phyloP scores from a whole-genome alignment of 2,113 vertebrate genomes.

The Dunckerocampus dactyliophorus region DNA sequence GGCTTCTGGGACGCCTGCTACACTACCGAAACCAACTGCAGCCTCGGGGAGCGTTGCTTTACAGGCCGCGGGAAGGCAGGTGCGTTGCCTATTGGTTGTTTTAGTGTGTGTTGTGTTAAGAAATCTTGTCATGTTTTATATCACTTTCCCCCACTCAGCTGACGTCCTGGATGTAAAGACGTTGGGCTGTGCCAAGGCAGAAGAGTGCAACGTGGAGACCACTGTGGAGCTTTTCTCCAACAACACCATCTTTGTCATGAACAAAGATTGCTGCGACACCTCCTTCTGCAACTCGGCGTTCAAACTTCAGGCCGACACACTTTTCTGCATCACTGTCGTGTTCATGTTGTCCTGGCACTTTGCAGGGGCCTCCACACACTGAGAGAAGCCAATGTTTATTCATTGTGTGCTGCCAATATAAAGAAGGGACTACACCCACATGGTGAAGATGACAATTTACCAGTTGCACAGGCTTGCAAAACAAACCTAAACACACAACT shows the following conservation, averaged over 20 bases:
- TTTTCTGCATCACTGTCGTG: slow-evolving; percentile 28
- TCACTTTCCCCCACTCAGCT: slow-evolving; percentile 29
- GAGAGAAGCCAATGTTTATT: slow-evolving; percentile 4
- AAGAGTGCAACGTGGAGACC: slow-evolving; percentile 47
- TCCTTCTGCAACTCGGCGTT: slow-evolving; percentile 61
- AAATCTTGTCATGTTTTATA: not conserved
- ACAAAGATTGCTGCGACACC: slow-evolving; percentile 62
- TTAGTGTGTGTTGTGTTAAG: not conserved
- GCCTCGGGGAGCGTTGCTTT: slow-evolving; percentile 54
- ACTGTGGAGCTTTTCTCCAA: slow-evolving; percentile 43
- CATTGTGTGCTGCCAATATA: not conserved
- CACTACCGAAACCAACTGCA: slow-evolving; percentile 60
- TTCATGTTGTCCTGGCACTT: slow-evolving; percentile 24
- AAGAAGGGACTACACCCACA: slow-evolving; percentile 17
- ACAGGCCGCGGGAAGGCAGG: slow-evolving; percentile 63
- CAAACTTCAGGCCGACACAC: slow-evolving; percentile 1
- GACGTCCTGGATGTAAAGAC: slow-evolving; percentile 57
- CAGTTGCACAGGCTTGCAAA: slow-evolving; percentile 4
- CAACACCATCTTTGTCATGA: slow-evolving; percentile 60
- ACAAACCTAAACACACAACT: slow-evolving; percentile 3
- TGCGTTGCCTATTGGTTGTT: slow-evolving; percentile 24
- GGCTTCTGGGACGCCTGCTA: slow-evolving; percentile 68
- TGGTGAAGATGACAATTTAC: not conserved
- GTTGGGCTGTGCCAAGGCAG: slow-evolving; percentile 54
- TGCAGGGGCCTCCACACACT: slow-evolving; percentile 6